A percentile compares a stretch with the other conserved stretches of the same genome.
Evolutionary conservation across 2,797 vertebrate species (phyloP).

Genomic region (Trachurus trachurus): DNA sequence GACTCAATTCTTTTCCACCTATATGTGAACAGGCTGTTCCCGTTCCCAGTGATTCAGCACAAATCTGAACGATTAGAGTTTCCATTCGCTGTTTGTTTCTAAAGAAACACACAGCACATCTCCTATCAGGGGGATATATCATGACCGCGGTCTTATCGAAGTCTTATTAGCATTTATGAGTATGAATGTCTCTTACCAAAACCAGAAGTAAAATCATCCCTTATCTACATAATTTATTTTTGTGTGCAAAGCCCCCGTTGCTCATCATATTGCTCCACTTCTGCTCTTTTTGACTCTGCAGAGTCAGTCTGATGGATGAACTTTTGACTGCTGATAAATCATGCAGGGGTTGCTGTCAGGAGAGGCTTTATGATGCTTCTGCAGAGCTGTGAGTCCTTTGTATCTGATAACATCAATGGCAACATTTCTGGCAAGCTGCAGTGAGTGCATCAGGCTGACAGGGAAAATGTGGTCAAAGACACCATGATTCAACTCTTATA

Average conservation of each 20-base stretch:
- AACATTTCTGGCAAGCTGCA: neutral
- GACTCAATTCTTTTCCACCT: slow-evolving; percentile 18
- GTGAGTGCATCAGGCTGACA: neutral
- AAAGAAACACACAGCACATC: slow-evolving; percentile 1
- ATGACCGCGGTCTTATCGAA: neutral
- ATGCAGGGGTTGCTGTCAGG: neutral
- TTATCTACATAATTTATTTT: neutral
- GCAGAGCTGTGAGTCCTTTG: neutral
- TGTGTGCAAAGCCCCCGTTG: neutral
- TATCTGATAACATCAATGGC: slow-evolving; percentile 3
- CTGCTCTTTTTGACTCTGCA: slow-evolving; percentile 1
- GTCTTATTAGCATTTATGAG: neutral
- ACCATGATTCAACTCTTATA: neutral
- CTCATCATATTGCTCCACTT: neutral
- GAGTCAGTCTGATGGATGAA: slow-evolving; percentile 5
- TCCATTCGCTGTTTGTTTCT: slow-evolving; percentile 22
- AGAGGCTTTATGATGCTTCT: neutral
- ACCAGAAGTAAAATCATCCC: neutral
- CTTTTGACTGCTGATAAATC: slow-evolving; percentile 30
- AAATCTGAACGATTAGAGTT: slow-evolving; percentile 28
- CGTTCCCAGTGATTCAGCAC: slow-evolving; percentile 15
- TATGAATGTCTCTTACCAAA: neutral
- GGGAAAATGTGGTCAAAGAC: neutral
- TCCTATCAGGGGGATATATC: neutral
- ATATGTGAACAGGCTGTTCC: neutral